Base-by-base conservation (phyloP, 2,888 invertebrate species). In the Epinotia brunnichana region DNA sequence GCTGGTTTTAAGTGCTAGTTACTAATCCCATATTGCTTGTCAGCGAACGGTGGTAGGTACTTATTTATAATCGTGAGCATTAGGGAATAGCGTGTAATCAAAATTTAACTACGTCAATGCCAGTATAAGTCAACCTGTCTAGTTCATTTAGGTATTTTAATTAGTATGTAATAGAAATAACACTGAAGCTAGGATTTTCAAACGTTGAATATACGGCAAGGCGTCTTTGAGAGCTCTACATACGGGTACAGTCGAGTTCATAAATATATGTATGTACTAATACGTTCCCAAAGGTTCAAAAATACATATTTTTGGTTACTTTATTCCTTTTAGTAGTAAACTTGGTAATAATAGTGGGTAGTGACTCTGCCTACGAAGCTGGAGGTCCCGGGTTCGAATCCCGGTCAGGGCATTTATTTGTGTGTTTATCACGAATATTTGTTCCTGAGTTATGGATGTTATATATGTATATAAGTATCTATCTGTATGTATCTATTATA, bases 11-110 rank as follows among this genome's bases (percentile, higher is more conserved):
- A 60, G 61, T 73, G 71, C 54, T n/a, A 15, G 69, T 74, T 73
- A 71, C 56, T 70, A 70, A 74, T 70, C 66, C 68, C 62, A 56
- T 62, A 66, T 41, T 19, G 73, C 73, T 64, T 76, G 73, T 76
- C 74, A 74, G 72, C 74, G 63, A 60, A 39, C 51, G 35, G n/a
- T 60, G 54, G 51, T 48, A 41, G 54, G 51, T 48, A 41, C 19
- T 67, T 48, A 44, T 44, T 72, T 57, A 51, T 69, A 41, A 69
- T 68, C 51, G 17, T n/a, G 7, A 24, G 44, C 2, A 17, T 66
- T 71, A 19, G 29, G 67, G 19, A 21, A 44, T 39, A 54, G 63
- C 61, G 71, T 44, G 44, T 19, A 56, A 15, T 66, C 15, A 54
- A 39, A 39, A 39, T 11, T n/a, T 64, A 56, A 66, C 29, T n/a